Conservation (phyloP, 1,140 invertebrate species). For the Drosophila ananassae region DNA sequence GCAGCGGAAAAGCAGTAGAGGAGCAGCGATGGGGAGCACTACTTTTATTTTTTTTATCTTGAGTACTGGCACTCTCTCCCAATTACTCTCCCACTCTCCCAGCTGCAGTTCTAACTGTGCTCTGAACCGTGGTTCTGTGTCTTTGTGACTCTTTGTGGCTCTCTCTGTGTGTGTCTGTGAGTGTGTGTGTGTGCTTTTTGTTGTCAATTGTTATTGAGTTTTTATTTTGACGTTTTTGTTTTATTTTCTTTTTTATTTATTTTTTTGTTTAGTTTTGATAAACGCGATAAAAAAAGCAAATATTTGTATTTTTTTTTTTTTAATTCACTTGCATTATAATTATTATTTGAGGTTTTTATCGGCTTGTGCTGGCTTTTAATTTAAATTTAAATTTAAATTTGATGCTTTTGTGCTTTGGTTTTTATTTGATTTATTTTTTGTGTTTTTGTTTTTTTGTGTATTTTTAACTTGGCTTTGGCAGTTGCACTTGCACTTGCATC, state of each 20-base stretch:
- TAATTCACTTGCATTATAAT: neutral
- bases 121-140: neutral
- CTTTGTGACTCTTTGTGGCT: too few relatives aligned
- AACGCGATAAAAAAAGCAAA: slow-evolving; percentile 39
- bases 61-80: slow-evolving; percentile 9
- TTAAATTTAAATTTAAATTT: neutral
- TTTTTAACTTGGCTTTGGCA: slow-evolving; percentile 33
- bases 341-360: slow-evolving; percentile 1
- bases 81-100: slow-evolving; percentile 27
- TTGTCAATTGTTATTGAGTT: slow-evolving; percentile 55
- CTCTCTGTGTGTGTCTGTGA: neutral
- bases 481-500: slow-evolving; percentile 42
- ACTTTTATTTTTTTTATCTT: slow-evolving; percentile 43
- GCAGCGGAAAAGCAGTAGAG: slow-evolving; percentile 1
- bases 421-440: slow-evolving; percentile 5
- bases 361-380: neutral
- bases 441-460: slow-evolving; percentile 42
- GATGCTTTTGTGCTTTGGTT: slow-evolving; percentile 11
- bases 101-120: slow-evolving; percentile 33
- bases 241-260: slow-evolving; percentile 4
- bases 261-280: slow-evolving; percentile 42
- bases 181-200: slow-evolving; percentile 11
- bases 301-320: slow-evolving; percentile 14
- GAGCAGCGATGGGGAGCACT: neutral
- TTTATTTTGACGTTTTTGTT: slow-evolving; percentile 23